Evolutionary conservation across 2,888 invertebrate species (phyloP), one percentile per base, ranked within the genome.

Genomic region (Eulithis prunata): DNA sequence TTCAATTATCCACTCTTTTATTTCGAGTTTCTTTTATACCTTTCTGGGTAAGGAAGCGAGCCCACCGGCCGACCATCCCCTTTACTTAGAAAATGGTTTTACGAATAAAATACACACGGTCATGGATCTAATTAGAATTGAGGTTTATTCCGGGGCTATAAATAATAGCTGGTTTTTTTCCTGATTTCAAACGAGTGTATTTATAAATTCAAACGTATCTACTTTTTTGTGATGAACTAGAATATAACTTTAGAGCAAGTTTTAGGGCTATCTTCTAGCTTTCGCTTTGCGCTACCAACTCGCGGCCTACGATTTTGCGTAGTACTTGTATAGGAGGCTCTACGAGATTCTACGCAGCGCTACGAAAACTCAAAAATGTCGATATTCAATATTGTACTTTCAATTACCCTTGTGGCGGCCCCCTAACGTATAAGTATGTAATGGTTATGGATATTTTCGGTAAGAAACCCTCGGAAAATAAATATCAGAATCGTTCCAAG

Each of bases 401-500:
- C 41, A 28, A 51, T 13, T 43, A 59, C 14, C 58, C 55, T 51
- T 63, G 63, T 53, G 49, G 41, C 32, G 60, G 21, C 21, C 36
- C 56, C 61, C 54, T 61, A 41, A 54, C 51, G 51, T 58, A 57
- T 57, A 64, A 36, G 51, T 62, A 61, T 14, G 55, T 68, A 64
- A 68, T 57, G 63, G 64, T 57, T 68, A 64, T 64, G 64, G 67
- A 67, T 67, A 67, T 67, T 67, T 63, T 63, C 60, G 67, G 67
- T 63, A 67, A 63, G 63, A 63, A 64, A 61, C 64, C 64, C 67
- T 68, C 64, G 49, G 57, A 64, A 68, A 68, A 68, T 68, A 68
- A 64, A 63, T 63, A 67, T 63, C 64, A 61, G 53, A 46, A 60
- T 53, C 67, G 60, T 64, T 68, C 57, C 54, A 60, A 60, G 63